Percentiles rank a stretch among this genome's conserved stretches.
phyloP scores from a whole-genome alignment of 2,797 vertebrate species.

The Lacerta bilineata region DNA sequence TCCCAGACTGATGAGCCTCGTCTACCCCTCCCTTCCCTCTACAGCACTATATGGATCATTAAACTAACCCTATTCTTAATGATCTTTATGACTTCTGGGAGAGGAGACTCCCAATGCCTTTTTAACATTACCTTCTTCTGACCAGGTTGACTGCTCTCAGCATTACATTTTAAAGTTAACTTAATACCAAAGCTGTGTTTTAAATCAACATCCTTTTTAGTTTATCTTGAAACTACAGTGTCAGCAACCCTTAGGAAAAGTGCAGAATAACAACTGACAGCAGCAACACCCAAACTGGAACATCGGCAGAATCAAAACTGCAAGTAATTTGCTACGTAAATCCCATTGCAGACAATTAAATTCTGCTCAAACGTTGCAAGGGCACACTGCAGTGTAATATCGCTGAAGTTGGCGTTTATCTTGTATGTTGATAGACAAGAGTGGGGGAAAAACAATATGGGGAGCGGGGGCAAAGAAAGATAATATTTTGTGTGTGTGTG shows the following conservation, averaged over 20 bases:
- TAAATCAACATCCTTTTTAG: slow-evolving; percentile 7
- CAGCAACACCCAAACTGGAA: neutral
- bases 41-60: neutral
- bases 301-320: slow-evolving; percentile 22
- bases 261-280: too few relatives aligned
- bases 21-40: neutral
- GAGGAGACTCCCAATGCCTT: neutral
- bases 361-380: slow-evolving; percentile 22
- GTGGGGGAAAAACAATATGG: neutral
- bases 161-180: neutral
- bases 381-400: neutral
- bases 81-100: neutral
- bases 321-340: slow-evolving; percentile 17
- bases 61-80: neutral
- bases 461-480: neutral
- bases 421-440: neutral
- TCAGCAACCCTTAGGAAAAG: neutral
- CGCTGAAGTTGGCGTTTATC: slow-evolving; percentile 19
- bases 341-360: slow-evolving; percentile 1
- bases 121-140: neutral
- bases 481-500: neutral
- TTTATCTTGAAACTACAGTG: slow-evolving; percentile 2
- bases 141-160: neutral
- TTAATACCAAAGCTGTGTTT: neutral
- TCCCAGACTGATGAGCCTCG: too few relatives aligned